phyloP scores from a whole-genome alignment of 2,113 vertebrate species.

The Plectropomus leopardus region DNA sequence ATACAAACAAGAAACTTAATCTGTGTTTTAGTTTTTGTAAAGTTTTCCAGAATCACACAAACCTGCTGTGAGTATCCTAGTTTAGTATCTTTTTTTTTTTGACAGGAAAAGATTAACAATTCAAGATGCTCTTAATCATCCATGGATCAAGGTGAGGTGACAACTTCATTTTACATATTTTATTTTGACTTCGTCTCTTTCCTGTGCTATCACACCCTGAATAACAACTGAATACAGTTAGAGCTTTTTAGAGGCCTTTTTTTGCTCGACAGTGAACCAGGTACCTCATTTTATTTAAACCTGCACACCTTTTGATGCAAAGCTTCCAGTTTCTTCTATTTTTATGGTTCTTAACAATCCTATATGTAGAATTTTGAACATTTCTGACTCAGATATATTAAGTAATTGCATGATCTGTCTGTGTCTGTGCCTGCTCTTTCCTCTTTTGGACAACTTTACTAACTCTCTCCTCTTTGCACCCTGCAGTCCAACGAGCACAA shows the following conservation, averaged over 20 bases:
- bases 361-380: too few relatives aligned
- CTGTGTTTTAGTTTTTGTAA: background rate
- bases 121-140: slow-evolving; percentile 92
- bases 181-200: too few relatives aligned
- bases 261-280: too few relatives aligned
- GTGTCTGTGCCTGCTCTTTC: background rate
- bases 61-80: background rate
- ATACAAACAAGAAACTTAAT: too few relatives aligned
- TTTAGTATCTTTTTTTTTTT: slow-evolving; percentile 41
- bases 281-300: too few relatives aligned
- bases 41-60: background rate
- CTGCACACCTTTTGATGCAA: too few relatives aligned
- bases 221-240: too few relatives aligned
- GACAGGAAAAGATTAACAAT: slow-evolving; percentile 94
- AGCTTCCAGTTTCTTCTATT: too few relatives aligned
- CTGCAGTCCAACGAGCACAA: slow-evolving; percentile 86
- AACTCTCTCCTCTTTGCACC: background rate
- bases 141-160: slow-evolving; percentile 94
- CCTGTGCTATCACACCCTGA: too few relatives aligned
- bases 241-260: too few relatives aligned
- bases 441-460: background rate
- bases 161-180: background rate
- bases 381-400: too few relatives aligned
- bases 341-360: too few relatives aligned
- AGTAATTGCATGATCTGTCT: background rate